Conservation (phyloP, 2,888 invertebrate genomes). For the Cantharis rustica region DNA sequence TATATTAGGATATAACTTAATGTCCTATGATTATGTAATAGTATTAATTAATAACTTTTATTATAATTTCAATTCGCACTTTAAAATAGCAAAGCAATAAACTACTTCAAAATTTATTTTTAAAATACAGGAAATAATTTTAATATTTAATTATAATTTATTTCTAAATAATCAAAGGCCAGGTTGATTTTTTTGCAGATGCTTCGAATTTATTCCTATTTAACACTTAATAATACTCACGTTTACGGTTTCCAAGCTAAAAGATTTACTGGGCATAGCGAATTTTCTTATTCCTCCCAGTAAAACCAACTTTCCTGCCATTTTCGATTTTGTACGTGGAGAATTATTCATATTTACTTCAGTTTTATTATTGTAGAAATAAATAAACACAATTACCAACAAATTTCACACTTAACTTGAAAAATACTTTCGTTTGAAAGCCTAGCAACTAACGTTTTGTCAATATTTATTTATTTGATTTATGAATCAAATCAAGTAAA, state of each 20-base stretch:
- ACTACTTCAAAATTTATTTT: not conserved
- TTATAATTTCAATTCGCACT: too few relatives aligned
- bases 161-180: not conserved
- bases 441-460: constrained; percentile 41
- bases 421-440: not conserved
- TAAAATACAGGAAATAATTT: not conserved
- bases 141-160: not conserved
- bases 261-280: constrained; percentile 50
- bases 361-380: not conserved
- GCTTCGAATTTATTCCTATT: not conserved
- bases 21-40: not conserved
- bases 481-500: not conserved
- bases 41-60: not conserved
- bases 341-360: not conserved
- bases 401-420: not conserved
- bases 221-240: constrained; percentile 42
- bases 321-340: not conserved
- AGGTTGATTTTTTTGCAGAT: not conserved
- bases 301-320: constrained; percentile 40
- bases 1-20: too few relatives aligned
- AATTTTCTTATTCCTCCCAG: constrained; percentile 48
- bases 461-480: constrained; percentile 27
- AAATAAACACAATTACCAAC: not conserved
- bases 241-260: constrained; percentile 48
- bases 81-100: too few relatives aligned